Evolutionary conservation across 2,888 invertebrate genomes (phyloP).

Genomic region (Hydraecia micacea): DNA sequence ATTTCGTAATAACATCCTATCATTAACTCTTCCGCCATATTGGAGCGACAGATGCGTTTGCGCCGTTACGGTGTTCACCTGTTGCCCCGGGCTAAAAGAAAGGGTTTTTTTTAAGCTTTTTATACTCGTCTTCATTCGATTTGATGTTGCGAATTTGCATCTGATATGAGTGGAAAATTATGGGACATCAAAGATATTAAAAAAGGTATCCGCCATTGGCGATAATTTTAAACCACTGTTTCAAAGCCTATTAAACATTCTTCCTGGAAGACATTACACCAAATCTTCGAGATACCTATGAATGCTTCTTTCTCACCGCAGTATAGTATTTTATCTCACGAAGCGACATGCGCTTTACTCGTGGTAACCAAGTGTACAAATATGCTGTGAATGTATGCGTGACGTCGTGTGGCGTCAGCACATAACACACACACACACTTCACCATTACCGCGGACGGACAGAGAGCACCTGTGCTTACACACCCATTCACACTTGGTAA

Average conservation of each 20-base stretch:
- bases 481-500: too few species aligned
- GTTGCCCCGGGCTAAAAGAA: slow-evolving; percentile 49
- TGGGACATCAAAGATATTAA: slow-evolving; percentile 28
- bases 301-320: background rate
- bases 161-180: slow-evolving; percentile 47
- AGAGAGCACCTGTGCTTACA: too few species aligned
- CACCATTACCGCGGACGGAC: too few species aligned
- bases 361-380: background rate
- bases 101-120: slow-evolving; percentile 29
- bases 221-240: slow-evolving; percentile 11
- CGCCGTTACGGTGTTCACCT: slow-evolving; percentile 62
- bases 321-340: too few species aligned
- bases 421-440: too few species aligned
- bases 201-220: slow-evolving; percentile 33
- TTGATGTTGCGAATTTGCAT: slow-evolving; percentile 54
- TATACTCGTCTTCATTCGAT: slow-evolving; percentile 26
- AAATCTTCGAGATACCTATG: background rate
- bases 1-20: slow-evolving; percentile 56
- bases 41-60: slow-evolving; percentile 53
- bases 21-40: slow-evolving; percentile 56
- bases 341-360: too few species aligned
- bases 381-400: background rate
- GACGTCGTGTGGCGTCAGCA: background rate
- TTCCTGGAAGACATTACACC: background rate
- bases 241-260: background rate